Evolutionary conservation across 2,888 invertebrate species (phyloP).

Genomic region (Plusia festucae): DNA sequence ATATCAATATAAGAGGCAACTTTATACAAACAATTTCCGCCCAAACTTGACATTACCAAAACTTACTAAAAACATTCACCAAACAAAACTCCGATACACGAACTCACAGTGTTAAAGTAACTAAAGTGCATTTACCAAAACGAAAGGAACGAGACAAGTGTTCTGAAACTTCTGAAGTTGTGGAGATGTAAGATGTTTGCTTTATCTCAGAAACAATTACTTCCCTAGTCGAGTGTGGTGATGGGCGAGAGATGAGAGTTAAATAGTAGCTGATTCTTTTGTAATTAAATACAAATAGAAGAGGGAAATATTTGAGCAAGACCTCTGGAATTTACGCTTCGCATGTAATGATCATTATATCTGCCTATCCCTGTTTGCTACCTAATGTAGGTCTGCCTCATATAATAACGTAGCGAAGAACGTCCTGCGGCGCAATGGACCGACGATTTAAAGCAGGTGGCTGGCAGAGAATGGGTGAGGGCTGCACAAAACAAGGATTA

Average conservation of each 20-base stretch:
- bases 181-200: slow-evolving; percentile 26
- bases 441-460: too few species aligned
- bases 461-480: too few species aligned
- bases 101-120: not conserved
- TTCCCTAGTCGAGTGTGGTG: slow-evolving; percentile 22
- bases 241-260: slow-evolving; percentile 10
- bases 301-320: too few species aligned
- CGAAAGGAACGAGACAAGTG: slow-evolving; percentile 30
- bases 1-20: too few species aligned
- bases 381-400: too few species aligned
- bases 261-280: not conserved
- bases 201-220: slow-evolving; percentile 48
- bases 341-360: too few species aligned
- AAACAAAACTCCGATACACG: slow-evolving; percentile 18
- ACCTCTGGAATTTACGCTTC: too few species aligned
- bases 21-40: not conserved
- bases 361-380: too few species aligned
- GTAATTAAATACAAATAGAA: too few species aligned
- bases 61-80: slow-evolving; percentile 5
- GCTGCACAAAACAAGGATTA: too few species aligned
- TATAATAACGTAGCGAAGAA: too few species aligned
- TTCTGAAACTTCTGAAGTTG: slow-evolving; percentile 14
- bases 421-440: too few species aligned
- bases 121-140: slow-evolving; percentile 49
- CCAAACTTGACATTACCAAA: slow-evolving; percentile 1